Evolutionary conservation across 2,113 vertebrate species (phyloP).

Genomic region (Dasypus novemcinctus): DNA sequence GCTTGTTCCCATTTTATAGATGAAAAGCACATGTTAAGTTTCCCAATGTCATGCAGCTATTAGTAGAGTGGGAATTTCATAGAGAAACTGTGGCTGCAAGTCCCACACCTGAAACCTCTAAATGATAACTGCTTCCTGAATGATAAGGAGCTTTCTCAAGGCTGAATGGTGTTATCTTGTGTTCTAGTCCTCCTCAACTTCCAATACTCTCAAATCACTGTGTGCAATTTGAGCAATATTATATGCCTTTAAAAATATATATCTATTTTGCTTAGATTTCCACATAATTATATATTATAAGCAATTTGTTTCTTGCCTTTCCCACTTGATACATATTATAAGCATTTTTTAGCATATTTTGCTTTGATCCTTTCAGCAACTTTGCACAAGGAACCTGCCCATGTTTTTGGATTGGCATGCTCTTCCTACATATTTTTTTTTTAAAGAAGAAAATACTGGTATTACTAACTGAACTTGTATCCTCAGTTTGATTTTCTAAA

Average conservation of each 20-base stretch:
- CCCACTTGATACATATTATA: not conserved
- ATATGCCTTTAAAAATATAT: not conserved
- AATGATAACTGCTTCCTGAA: not conserved
- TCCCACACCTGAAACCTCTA: not conserved
- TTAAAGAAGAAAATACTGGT: not conserved
- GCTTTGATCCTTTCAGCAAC: not conserved
- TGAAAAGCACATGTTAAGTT: not conserved
- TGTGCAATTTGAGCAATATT: not conserved
- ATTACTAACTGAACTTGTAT: not conserved
- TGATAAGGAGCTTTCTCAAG: not conserved
- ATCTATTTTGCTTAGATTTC: not conserved
- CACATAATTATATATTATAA: not conserved
- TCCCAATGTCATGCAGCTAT: not conserved
- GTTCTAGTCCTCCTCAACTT: not conserved
- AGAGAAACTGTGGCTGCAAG: not conserved
- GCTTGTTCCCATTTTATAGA: not conserved
- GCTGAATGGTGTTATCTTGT: not conserved
- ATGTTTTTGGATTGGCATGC: not conserved
- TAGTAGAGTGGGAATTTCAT: not conserved
- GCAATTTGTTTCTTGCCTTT: not conserved
- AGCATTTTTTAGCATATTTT: not conserved
- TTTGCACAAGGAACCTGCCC: not conserved
- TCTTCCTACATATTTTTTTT: not conserved
- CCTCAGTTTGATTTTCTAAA: not conserved
- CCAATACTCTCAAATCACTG: not conserved